A percentile compares a stretch with the other conserved stretches of the same genome.
Evolutionary conservation across 2,797 vertebrate genomes (phyloP).

Genomic region (Spondyliosoma cantharus): DNA sequence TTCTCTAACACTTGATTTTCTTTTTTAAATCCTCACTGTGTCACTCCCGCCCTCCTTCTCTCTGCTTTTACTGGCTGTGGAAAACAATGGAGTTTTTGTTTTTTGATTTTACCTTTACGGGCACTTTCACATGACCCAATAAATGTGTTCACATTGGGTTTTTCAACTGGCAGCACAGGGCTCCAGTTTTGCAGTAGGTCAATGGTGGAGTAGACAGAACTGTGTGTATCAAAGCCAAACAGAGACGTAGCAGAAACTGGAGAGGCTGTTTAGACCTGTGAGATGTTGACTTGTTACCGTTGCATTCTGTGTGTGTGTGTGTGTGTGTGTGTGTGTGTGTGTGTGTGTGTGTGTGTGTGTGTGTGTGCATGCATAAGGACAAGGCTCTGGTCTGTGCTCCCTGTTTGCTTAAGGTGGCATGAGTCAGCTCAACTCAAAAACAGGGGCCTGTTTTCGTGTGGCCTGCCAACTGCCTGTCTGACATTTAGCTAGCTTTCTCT

Average conservation of each 20-base stretch:
- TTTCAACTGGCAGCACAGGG: constrained; percentile 53
- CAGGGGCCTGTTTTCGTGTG: constrained; percentile 78
- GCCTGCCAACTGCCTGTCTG: constrained; percentile 75
- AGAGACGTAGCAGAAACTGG: constrained; percentile 66
- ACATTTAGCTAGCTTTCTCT: constrained; percentile 71
- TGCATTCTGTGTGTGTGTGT: constrained; percentile 60
- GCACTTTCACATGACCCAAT: constrained; percentile 55
- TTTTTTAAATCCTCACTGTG: constrained; percentile 36
- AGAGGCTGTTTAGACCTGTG: constrained; percentile 73
- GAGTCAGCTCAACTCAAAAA: constrained; percentile 82
- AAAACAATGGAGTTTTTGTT: constrained; percentile 74
- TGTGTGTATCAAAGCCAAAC: constrained; percentile 69
- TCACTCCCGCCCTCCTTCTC: constrained; percentile 31
- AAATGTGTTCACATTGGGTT: constrained; percentile 45
- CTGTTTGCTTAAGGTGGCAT: constrained; percentile 85
- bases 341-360: constrained; percentile 24
- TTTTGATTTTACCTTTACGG: constrained; percentile 51
- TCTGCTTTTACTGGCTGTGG: constrained; percentile 51
- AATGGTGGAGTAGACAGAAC: constrained; percentile 57
- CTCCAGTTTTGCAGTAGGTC: constrained; percentile 59
- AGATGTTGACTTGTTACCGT: constrained; percentile 75
- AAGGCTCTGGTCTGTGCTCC: constrained; percentile 82
- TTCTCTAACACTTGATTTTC: constrained; percentile 45
- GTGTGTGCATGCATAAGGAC: constrained; percentile 56
- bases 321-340: constrained; percentile 29